A percentile compares a stretch with the other conserved stretches of the same genome.
These are phyloP conservation scores for Physeter macrocephalus DNA, from an alignment of 2,113 vertebrate genomes.

Conservation along the genomic window DNA sequence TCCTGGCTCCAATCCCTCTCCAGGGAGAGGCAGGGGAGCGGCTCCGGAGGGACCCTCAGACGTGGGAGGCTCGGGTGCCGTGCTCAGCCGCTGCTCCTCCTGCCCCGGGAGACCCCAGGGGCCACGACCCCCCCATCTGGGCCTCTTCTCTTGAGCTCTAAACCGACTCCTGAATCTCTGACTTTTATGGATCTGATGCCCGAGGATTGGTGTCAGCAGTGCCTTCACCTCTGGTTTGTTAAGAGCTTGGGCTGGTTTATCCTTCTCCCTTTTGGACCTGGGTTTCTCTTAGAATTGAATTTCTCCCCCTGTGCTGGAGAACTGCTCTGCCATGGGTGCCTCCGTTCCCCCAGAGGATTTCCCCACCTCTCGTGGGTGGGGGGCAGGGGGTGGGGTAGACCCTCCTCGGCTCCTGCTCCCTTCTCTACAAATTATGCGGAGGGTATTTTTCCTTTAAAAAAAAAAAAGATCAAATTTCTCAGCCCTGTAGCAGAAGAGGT, in stretches of 20 bases:
- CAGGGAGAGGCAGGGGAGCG: not conserved
- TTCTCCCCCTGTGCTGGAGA: not conserved
- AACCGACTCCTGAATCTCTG: not conserved
- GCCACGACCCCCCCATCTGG: accelerated
- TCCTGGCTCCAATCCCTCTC: not conserved
- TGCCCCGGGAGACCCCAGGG: not conserved
- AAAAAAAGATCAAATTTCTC: not conserved
- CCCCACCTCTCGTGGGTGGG: accelerated
- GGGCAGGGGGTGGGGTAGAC: not conserved
- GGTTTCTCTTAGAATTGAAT: not conserved
- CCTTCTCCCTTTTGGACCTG: not conserved
- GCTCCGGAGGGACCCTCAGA: not conserved
- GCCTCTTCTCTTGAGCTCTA: not conserved
- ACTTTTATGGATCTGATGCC: not conserved
- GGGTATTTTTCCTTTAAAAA: not conserved
- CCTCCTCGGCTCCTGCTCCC: not conserved
- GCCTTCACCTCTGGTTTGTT: not conserved
- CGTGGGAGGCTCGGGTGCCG: not conserved
- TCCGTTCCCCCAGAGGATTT: not conserved
- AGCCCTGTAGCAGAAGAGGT: conserved; percentile 9
- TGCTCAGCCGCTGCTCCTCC: not conserved
- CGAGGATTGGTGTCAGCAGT: not conserved
- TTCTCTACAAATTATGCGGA: not conserved
- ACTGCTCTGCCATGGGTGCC: not conserved
- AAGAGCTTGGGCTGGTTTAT: not conserved